Conservation (phyloP, 2,888 invertebrate genomes). For the Gandaritis pyraliata region DNA sequence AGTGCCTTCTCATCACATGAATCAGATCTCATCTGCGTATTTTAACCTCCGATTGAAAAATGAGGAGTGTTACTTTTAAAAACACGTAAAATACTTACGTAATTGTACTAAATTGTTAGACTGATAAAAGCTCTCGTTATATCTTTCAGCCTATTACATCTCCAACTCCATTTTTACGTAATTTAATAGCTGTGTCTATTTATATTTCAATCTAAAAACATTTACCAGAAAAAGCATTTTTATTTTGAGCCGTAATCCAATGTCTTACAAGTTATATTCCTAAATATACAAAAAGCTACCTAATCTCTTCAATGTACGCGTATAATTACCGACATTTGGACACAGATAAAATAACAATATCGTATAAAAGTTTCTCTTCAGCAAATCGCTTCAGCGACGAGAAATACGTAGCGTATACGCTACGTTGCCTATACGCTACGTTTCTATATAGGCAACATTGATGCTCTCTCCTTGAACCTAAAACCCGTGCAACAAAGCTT, state of each 20-base stretch:
- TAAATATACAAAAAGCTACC: constrained; percentile 27
- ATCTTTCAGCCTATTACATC: not conserved
- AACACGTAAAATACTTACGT: too few relatives aligned
- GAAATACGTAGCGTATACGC: not conserved
- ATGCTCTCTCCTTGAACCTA: not conserved
- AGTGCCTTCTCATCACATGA: too few relatives aligned
- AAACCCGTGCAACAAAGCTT: not conserved
- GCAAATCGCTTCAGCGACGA: too few relatives aligned
- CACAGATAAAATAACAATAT: not conserved
- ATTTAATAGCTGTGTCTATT: constrained; percentile 13
- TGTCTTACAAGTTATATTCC: constrained; percentile 4
- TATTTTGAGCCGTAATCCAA: constrained; percentile 6
- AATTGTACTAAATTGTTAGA: too few relatives aligned
- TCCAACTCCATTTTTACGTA: constrained; percentile 9
- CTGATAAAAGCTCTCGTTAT: not conserved
- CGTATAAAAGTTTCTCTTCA: not conserved
- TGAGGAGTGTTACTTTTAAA: too few relatives aligned
- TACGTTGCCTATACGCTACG: too few relatives aligned
- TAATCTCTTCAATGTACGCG: constrained; percentile 33
- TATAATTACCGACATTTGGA: constrained; percentile 33
- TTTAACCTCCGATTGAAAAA: too few relatives aligned
- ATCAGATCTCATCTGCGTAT: too few relatives aligned
- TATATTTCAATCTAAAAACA: constrained; percentile 6
- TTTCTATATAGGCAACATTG: too few relatives aligned
- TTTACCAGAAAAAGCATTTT: not conserved